Conservation (phyloP, 2,888 invertebrate genomes). For the Marasmarcha lunaedactyla region DNA sequence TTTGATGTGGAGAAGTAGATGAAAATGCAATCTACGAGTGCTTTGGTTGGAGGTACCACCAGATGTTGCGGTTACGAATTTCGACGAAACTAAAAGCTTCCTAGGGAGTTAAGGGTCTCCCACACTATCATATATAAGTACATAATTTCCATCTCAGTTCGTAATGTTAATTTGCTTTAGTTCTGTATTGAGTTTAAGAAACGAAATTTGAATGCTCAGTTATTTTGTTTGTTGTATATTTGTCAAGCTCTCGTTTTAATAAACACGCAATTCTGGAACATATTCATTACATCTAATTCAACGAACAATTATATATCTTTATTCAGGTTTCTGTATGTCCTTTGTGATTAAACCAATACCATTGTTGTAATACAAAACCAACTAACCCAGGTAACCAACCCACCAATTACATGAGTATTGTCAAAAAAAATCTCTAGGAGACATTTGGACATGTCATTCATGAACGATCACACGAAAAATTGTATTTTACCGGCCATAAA, state of each 20-base stretch:
- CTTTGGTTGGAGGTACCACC: constrained; percentile 45
- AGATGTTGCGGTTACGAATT: constrained; percentile 64
- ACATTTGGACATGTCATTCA: constrained; percentile 66
- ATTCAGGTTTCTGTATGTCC: constrained; percentile 48
- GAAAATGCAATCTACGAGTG: constrained; percentile 54
- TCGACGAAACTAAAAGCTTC: constrained; percentile 57
- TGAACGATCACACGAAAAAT: constrained; percentile 15
- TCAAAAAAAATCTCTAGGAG: constrained; percentile 57
- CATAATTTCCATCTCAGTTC: constrained; percentile 3
- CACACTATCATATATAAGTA: constrained; percentile 1
- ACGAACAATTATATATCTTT: constrained; percentile 50
- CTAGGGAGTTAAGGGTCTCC: constrained; percentile 32
- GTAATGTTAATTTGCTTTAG: too few relatives aligned
- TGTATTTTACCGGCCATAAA: constrained; percentile 1
- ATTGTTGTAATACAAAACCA: constrained; percentile 60
- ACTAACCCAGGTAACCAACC: constrained; percentile 65
- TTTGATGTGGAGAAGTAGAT: constrained; percentile 27
- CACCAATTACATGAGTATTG: constrained; percentile 63
- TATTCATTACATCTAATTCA: constrained; percentile 33
- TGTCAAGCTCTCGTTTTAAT: too few relatives aligned
- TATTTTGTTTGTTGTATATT: too few relatives aligned
- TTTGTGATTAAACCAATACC: constrained; percentile 38
- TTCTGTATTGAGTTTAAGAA: too few relatives aligned
- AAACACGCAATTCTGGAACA: constrained; percentile 1
- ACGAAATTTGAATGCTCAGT: too few relatives aligned